Evolutionary conservation across 2,113 vertebrate species (phyloP).

Genomic region (Chlorodrepanis virens): DNA sequence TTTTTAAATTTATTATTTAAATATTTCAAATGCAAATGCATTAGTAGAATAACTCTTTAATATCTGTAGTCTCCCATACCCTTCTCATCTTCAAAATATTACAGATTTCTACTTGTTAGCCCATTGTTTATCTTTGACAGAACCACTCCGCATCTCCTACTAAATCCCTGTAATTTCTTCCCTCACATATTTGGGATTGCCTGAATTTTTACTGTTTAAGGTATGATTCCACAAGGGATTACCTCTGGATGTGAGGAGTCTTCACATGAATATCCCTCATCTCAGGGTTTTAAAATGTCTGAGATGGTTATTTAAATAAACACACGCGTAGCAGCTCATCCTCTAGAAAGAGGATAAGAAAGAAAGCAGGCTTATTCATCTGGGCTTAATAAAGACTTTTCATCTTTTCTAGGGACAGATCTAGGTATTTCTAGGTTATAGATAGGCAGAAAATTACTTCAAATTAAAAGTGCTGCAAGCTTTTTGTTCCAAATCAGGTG

Average conservation of each 20-base stretch:
- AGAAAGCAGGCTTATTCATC: neutral
- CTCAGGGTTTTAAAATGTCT: neutral
- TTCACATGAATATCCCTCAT: neutral
- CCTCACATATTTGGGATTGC: neutral
- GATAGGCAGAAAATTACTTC: neutral
- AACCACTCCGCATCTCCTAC: neutral
- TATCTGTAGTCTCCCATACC: neutral
- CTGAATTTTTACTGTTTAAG: neutral
- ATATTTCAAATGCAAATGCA: neutral
- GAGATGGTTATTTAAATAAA: conserved; percentile 18
- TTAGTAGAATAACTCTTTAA: neutral
- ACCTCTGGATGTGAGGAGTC: neutral
- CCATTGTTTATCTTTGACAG: neutral
- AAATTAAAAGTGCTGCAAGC: neutral
- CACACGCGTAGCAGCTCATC: neutral
- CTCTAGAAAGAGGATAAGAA: neutral
- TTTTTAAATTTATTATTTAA: neutral
- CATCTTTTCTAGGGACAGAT: neutral
- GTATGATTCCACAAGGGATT: neutral
- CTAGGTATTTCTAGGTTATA: neutral
- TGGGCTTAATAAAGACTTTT: neutral
- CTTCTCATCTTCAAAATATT: neutral
- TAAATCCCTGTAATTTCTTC: neutral
- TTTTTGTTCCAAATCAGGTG: neutral
- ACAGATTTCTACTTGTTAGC: neutral